Percentiles rank a stretch among this genome's conserved stretches.
phyloP scores from a whole-genome alignment of 2,888 invertebrate species.

The Lochmaea crataegi region DNA sequence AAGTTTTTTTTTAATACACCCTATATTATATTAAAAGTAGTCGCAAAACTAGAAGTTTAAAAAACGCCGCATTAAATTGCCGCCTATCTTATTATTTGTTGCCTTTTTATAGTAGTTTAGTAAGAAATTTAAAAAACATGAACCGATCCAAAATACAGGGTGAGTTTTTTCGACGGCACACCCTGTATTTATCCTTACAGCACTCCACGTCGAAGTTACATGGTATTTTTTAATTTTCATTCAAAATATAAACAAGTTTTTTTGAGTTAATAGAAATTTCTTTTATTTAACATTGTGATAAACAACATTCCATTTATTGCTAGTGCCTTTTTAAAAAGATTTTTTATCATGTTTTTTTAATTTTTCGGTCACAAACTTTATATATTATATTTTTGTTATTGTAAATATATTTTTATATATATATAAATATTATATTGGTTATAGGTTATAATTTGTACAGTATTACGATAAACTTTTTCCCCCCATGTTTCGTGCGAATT shows the following conservation, averaged over 20 bases:
- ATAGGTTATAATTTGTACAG: slow-evolving; percentile 27
- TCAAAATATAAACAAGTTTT: too few species aligned
- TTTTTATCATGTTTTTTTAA: not conserved
- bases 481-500: not conserved
- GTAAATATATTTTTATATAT: slow-evolving; percentile 19
- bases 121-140: not conserved
- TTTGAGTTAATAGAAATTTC: too few species aligned
- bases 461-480: slow-evolving; percentile 10
- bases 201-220: too few species aligned
- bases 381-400: slow-evolving; percentile 22
- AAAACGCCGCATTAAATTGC: slow-evolving; percentile 13
- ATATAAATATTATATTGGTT: slow-evolving; percentile 19
- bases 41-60: not conserved
- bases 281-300: not conserved
- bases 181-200: too few species aligned
- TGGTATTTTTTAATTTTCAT: too few species aligned
- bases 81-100: slow-evolving; percentile 8
- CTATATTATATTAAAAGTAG: not conserved
- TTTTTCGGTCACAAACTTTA: not conserved
- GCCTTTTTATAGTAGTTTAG: not conserved
- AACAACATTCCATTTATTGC: not conserved
- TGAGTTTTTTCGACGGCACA: too few species aligned
- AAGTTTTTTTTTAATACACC: not conserved
- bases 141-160: not conserved
- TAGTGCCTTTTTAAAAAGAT: not conserved